Evolutionary conservation across 2,888 invertebrate genomes (phyloP).

Genomic region (Asteroscopus sphinx): DNA sequence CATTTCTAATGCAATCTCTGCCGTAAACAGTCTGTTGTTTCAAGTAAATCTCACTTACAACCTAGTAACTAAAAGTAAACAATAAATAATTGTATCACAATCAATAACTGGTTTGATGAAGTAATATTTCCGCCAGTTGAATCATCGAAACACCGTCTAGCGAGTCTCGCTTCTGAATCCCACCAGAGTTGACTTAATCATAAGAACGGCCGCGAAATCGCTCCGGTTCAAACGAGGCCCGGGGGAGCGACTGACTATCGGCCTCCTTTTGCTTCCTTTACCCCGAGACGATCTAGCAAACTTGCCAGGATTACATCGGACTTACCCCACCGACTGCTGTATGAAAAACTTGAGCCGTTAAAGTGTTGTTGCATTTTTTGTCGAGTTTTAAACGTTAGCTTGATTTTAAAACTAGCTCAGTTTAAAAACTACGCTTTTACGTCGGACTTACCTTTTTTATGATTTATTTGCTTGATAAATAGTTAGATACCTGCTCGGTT

Average conservation of each 20-base stretch:
- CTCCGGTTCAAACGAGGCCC: conserved; percentile 85
- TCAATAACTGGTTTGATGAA: conserved; percentile 47
- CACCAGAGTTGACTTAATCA: conserved; percentile 87
- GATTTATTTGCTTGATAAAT: conserved; percentile 46
- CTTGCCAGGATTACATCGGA: conserved; percentile 77
- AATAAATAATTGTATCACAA: conserved; percentile 23
- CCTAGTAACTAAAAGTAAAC: neutral
- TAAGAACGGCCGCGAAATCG: conserved; percentile 87
- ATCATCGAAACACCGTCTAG: conserved; percentile 54
- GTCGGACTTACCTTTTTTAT: conserved; percentile 49
- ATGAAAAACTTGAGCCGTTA: conserved; percentile 73
- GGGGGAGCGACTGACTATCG: conserved; percentile 75
- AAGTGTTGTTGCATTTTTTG: conserved; percentile 74
- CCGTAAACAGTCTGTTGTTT: no score
- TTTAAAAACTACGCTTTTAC: conserved; percentile 58
- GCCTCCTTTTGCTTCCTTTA: conserved; percentile 74
- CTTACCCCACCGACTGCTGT: conserved; percentile 68
- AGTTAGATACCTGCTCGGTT: conserved; percentile 37
- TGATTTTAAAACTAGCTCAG: conserved; percentile 62
- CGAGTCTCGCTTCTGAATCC: conserved; percentile 75
- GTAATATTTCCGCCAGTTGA: conserved; percentile 49
- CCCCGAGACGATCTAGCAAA: conserved; percentile 63
- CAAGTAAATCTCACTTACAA: no score
- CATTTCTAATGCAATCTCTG: no score
- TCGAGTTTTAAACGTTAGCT: conserved; percentile 67